Conservation (phyloP, 2,113 vertebrate genomes). For the Cephalopterus ornatus region DNA sequence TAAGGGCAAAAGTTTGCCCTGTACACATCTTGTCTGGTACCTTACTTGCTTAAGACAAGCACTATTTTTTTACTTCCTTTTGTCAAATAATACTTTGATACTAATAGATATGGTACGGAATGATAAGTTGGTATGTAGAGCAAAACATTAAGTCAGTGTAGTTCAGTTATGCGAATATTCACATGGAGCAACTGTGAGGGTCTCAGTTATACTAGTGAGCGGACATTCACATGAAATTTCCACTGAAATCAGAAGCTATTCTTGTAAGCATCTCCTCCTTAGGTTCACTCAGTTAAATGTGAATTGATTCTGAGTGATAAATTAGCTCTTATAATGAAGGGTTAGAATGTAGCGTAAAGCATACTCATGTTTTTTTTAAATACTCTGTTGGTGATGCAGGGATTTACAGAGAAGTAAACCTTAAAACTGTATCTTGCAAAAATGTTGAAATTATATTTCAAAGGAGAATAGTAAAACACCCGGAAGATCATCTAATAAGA, state of each 20-base stretch:
- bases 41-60: not conserved
- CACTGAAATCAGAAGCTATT: not conserved
- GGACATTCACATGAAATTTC: not conserved
- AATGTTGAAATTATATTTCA: not conserved
- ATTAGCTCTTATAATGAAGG: not conserved
- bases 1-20: not conserved
- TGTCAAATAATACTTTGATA: not conserved
- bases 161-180: not conserved
- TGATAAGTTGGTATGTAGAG: not conserved
- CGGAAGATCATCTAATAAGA: not conserved
- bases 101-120: not conserved
- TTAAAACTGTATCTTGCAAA: not conserved
- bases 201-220: not conserved
- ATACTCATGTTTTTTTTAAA: not conserved
- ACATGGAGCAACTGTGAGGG: not conserved
- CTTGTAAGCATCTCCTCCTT: not conserved
- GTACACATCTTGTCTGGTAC: not conserved
- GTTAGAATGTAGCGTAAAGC: not conserved
- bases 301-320: not conserved
- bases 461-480: not conserved
- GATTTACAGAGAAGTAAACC: not conserved
- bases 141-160: not conserved
- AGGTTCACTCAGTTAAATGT: not conserved
- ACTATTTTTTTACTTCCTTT: not conserved
- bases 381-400: not conserved